These are phyloP conservation scores for Gorsachius magnificus DNA, from an alignment of 2,797 vertebrate species.

Conservation along the genomic window DNA sequence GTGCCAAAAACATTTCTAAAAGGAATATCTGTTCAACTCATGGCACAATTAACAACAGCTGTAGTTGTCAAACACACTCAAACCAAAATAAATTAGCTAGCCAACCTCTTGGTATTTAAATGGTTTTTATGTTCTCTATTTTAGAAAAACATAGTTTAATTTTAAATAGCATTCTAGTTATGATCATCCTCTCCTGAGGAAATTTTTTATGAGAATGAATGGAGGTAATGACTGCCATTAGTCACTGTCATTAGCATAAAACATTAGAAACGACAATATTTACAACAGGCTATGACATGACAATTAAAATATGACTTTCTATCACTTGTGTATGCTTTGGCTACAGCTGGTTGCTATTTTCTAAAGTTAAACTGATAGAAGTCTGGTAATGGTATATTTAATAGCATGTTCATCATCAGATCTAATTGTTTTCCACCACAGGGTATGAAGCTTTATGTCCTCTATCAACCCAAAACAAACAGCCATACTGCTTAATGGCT, in stretches of 20 bases:
- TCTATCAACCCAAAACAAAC: conserved; percentile 71
- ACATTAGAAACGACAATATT: conserved; percentile 61
- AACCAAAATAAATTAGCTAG: conserved; percentile 65
- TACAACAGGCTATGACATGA: conserved; percentile 59
- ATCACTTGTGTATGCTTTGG: conserved; percentile 34
- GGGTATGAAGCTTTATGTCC: conserved; percentile 65
- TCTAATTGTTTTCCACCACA: conserved; percentile 73
- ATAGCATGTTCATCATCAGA: conserved; percentile 55
- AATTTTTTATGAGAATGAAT: conserved; percentile 68
- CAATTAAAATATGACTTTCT: conserved; percentile 63
- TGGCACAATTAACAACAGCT: conserved; percentile 42
- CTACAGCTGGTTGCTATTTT: conserved; percentile 52
- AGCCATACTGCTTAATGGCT: conserved; percentile 59
- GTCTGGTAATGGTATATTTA: conserved; percentile 62
- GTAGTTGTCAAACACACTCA: conserved; percentile 10
- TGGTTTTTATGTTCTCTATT: conserved; percentile 55
- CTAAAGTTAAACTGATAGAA: conserved; percentile 35
- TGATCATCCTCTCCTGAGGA: conserved; percentile 59
- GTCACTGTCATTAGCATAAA: conserved; percentile 67
- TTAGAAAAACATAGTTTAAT: conserved; percentile 63
- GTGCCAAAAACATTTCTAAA: background rate
- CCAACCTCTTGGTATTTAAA: conserved; percentile 56
- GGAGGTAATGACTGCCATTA: conserved; percentile 69
- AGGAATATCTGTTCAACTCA: conserved; percentile 7
- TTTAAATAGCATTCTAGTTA: conserved; percentile 62